Evolutionary conservation across 1,140 invertebrate species (phyloP), one percentile per base, ranked within the genome.

Genomic region (Melitaea cinxia): DNA sequence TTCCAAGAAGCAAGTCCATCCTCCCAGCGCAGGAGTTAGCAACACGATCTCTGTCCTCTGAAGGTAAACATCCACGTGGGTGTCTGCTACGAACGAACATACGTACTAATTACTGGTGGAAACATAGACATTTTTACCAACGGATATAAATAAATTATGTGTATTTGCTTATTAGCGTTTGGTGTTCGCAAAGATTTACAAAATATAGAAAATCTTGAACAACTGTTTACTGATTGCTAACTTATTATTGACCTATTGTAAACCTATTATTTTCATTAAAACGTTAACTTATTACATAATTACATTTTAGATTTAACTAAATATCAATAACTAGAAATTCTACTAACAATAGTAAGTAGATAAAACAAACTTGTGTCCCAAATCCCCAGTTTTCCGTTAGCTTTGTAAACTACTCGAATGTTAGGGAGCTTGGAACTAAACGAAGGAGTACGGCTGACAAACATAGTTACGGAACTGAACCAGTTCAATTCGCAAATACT

Each of bases 381-480:
- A 58, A 58, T 45, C 55, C 47, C 55, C 47, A 65, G 59, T 65
- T 58, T 65, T 52, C 56, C 63, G 61, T 45, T 1, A 47, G 21
- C 42, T 65, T 37, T 26, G 55, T 59, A 65, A 57, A 57, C 55
- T 58, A 56, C 30, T 55, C 12, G 28, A 30, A 19, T 23, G 10
- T 21, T 30, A 14, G 6, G 1, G 21, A 17, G 15, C 17, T 26
- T 12, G 10, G 15, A 37, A 58, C 30, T 57, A 12, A 24, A 24
- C 45, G 55, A 47, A 14, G 47, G 55, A 57, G 58, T 65, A 65
- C 47, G 28, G 54, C 45, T 17, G n/a, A 26, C 49, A 28, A 65
- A 63, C 53, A 58, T 45, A 39, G 61, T 57, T 56, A 58, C 14
- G 50, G 17, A 14, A 35, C 17, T 42, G 6, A 17, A 17, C 15